phyloP scores from a whole-genome alignment of 2,888 invertebrate species.

The Spilosoma lubricipeda region DNA sequence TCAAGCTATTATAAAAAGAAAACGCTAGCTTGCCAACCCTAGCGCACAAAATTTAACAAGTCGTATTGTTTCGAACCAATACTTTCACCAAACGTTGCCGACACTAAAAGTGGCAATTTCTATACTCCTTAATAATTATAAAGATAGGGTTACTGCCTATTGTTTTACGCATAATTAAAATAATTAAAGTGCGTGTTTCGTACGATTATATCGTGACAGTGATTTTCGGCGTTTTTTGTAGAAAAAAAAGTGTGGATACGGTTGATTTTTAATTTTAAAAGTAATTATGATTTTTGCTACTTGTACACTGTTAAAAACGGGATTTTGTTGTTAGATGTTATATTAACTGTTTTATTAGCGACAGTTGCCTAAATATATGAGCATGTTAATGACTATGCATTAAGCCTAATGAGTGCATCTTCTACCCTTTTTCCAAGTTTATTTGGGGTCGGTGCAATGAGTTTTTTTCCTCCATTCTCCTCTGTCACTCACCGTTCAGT shows the following conservation, averaged over 20 bases:
- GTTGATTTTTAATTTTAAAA: constrained; percentile 24
- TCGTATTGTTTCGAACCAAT: constrained; percentile 54
- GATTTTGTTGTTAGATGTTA: neutral
- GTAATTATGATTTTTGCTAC: constrained; percentile 38
- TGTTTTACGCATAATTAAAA: constrained; percentile 55
- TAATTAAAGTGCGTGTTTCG: constrained; percentile 53
- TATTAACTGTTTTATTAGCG: neutral
- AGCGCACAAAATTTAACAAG: constrained; percentile 49
- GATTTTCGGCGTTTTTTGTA: constrained; percentile 26
- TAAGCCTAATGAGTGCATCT: too few species aligned
- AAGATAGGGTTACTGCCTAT: constrained; percentile 36
- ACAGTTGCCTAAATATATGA: neutral
- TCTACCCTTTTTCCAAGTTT: too few species aligned
- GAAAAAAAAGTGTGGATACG: constrained; percentile 25
- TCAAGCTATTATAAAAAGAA: neutral
- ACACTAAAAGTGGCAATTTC: constrained; percentile 49
- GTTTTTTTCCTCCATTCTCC: too few species aligned
- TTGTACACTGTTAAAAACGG: constrained; percentile 25
- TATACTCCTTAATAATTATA: constrained; percentile 35
- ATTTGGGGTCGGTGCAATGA: too few species aligned
- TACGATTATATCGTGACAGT: constrained; percentile 44
- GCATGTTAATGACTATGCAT: too few species aligned
- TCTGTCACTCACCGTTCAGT: too few species aligned
- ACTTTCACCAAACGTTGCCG: constrained; percentile 57
- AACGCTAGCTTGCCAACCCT: constrained; percentile 32